A percentile compares a stretch with the other conserved stretches of the same genome.
Evolutionary conservation across 2,797 vertebrate genomes (phyloP).

Genomic region (Liasis olivaceus): DNA sequence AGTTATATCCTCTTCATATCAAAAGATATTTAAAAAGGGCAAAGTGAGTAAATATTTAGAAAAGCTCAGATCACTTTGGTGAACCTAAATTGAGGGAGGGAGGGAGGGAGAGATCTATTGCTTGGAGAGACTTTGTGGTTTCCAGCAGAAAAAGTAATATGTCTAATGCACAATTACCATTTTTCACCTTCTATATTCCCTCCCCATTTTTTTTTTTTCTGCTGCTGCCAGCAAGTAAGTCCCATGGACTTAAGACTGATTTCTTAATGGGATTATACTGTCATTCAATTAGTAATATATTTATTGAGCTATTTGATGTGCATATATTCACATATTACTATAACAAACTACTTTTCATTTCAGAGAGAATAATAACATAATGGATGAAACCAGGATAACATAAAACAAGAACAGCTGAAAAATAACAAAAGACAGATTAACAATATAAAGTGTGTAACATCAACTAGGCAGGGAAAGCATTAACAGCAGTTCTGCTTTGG

Average conservation of each 20-base stretch:
- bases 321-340: neutral
- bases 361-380: neutral
- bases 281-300: neutral
- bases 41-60: neutral
- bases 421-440: neutral
- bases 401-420: neutral
- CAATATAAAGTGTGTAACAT: no score
- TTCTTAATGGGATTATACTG: neutral
- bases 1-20: neutral
- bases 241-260: neutral
- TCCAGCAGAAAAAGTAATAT: neutral
- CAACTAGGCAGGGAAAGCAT: neutral
- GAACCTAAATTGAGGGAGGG: neutral
- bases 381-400: neutral
- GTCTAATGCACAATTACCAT: neutral
- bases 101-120: neutral
- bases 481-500: neutral
- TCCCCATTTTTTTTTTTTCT: neutral
- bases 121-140: neutral
- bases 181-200: neutral
- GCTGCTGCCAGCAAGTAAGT: neutral
- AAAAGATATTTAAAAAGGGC: neutral
- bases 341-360: neutral
- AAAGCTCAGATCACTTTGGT: neutral
- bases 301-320: neutral